Percentiles rank a stretch among this genome's conserved stretches.
phyloP scores from a whole-genome alignment of 2,113 vertebrate genomes.

The Lophotis ruficrista region DNA sequence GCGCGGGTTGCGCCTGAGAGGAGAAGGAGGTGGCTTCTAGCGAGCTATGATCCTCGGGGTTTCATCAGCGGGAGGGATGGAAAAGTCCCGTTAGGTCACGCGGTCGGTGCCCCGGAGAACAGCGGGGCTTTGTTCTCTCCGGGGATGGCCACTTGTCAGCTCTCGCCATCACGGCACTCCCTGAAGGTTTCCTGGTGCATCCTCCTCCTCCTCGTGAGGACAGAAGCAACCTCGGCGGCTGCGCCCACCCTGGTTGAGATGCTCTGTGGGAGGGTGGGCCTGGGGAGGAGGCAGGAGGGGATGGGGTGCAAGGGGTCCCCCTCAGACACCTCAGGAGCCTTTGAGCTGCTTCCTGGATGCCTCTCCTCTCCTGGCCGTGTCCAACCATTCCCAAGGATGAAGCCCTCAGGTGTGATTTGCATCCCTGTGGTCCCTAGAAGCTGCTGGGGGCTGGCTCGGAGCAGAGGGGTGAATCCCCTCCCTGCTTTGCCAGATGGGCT shows the following conservation, averaged over 20 bases:
- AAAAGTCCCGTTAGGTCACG: neutral
- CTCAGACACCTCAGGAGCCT: neutral
- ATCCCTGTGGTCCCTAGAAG: neutral
- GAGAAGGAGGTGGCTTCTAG: neutral
- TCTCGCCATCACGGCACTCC: neutral
- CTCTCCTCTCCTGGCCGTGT: neutral
- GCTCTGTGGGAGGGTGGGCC: accelerated
- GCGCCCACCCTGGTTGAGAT: neutral
- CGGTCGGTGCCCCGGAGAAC: neutral
- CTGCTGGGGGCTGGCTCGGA: neutral
- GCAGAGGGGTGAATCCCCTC: neutral
- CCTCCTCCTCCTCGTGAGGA: neutral
- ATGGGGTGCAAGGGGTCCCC: neutral
- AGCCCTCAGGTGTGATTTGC: neutral
- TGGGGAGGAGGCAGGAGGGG: neutral
- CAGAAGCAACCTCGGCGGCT: neutral
- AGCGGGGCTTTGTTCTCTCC: slow-evolving; percentile 52
- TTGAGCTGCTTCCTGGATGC: neutral
- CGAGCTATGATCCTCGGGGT: neutral
- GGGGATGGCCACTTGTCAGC: slow-evolving; percentile 38
- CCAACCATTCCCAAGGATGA: neutral
- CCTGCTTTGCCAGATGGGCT: neutral
- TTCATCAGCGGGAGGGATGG: neutral
- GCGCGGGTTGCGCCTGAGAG: neutral
- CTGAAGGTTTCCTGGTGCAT: neutral